Evolutionary conservation across 2,797 vertebrate species (phyloP).

Genomic region (Meriones psammophilus): DNA sequence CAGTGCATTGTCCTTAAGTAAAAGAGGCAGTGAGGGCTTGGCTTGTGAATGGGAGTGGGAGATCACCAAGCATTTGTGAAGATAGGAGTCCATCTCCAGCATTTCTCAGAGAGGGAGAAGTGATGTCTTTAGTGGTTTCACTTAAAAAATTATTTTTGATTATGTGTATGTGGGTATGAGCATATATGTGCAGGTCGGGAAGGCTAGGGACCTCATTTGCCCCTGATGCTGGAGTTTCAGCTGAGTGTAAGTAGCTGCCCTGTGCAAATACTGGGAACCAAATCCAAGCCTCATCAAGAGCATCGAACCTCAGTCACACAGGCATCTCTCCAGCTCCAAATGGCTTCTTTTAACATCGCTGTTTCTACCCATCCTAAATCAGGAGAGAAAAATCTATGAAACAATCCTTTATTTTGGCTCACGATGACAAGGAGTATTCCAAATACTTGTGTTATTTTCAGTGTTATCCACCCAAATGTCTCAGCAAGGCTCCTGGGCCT

Average conservation of each 20-base stretch:
- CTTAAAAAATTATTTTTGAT: background rate
- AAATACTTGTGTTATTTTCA: conserved; percentile 1
- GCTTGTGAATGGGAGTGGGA: background rate
- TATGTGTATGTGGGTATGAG: background rate
- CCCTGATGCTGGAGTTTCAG: background rate
- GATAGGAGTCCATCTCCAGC: background rate
- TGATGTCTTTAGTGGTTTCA: background rate
- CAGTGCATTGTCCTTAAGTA: background rate
- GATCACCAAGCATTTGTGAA: background rate
- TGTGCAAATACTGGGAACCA: background rate
- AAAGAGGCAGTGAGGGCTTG: background rate
- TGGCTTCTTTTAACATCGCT: background rate
- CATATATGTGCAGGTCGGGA: background rate
- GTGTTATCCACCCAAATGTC: background rate
- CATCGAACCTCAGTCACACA: too few species aligned
- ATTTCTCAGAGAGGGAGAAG: background rate
- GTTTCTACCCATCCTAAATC: conserved; percentile 2
- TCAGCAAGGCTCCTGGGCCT: background rate
- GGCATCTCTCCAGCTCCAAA: background rate
- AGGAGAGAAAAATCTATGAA: conserved; percentile 22
- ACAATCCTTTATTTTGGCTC: background rate
- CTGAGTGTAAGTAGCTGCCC: background rate
- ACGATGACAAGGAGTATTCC: background rate
- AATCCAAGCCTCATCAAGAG: background rate
- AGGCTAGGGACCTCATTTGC: background rate